These are phyloP conservation scores for Antheraea pernyi DNA, from an alignment of 1,140 invertebrate species.

Conservation along the genomic window DNA sequence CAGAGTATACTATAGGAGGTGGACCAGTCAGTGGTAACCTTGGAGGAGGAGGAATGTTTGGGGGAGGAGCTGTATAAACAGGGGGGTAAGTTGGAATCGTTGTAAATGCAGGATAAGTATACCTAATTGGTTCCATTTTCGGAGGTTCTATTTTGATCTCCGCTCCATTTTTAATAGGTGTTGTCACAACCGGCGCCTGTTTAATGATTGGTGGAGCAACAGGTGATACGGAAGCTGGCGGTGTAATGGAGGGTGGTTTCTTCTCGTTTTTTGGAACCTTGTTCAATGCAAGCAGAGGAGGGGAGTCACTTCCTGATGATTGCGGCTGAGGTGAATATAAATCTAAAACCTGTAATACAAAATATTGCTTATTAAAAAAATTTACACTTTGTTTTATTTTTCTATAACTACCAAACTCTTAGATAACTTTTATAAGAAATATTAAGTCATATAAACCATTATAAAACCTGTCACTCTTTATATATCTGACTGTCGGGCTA, in stretches of 20 bases:
- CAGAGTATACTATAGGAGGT: constrained; percentile 46
- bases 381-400: background rate
- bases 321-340: constrained; percentile 87
- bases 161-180: constrained; percentile 68
- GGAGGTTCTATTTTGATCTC: constrained; percentile 58
- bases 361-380: constrained; percentile 8
- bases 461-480: too few relatives aligned
- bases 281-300: constrained; percentile 74
- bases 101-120: constrained; percentile 49
- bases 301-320: constrained; percentile 81
- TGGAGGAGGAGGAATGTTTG: constrained; percentile 33
- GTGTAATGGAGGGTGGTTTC: constrained; percentile 72
- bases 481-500: too few relatives aligned
- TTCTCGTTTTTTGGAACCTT: constrained; percentile 73
- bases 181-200: constrained; percentile 32
- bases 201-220: constrained; percentile 50
- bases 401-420: too few relatives aligned
- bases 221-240: constrained; percentile 75
- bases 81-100: constrained; percentile 51
- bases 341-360: constrained; percentile 85
- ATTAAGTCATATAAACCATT: too few relatives aligned
- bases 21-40: constrained; percentile 38
- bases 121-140: constrained; percentile 56
- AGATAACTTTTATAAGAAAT: too few relatives aligned
- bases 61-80: constrained; percentile 60